Evolutionary conservation across 1,140 invertebrate species (phyloP).

Genomic region (Micrasema longulum): DNA sequence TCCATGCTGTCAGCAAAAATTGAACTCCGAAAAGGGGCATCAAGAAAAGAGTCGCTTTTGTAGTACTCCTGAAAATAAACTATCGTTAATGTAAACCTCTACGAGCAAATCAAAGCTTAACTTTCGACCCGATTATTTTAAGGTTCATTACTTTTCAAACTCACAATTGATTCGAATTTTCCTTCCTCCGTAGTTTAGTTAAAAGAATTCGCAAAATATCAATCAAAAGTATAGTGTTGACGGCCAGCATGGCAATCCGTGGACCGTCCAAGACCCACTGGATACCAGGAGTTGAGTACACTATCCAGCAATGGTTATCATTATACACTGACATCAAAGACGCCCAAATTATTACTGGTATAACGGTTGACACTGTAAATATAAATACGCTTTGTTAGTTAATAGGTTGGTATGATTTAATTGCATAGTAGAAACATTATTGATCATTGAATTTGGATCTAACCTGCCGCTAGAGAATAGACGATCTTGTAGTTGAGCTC

Average conservation of each 20-base stretch:
- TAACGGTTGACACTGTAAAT: conserved; percentile 61
- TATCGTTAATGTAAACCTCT: no score
- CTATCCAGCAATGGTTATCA: conserved; percentile 69
- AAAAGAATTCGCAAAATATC: conserved; percentile 69
- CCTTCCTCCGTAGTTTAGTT: conserved; percentile 65
- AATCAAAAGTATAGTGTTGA: conserved; percentile 67
- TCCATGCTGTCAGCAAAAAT: conserved; percentile 65
- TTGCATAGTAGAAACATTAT: no score
- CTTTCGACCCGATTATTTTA: no score
- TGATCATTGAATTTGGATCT: no score
- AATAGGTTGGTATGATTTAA: no score
- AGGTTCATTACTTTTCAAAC: conserved; percentile 39
- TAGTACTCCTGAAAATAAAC: conserved; percentile 63
- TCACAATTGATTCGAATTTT: conserved; percentile 66
- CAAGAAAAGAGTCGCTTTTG: conserved; percentile 68
- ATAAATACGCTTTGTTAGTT: conserved; percentile 17
- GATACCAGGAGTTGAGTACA: conserved; percentile 62
- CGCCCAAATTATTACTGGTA: conserved; percentile 67
- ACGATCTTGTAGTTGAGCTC: conserved; percentile 63
- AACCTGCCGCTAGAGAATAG: conserved; percentile 61
- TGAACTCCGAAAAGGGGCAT: conserved; percentile 70
- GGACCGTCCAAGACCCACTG: conserved; percentile 71
- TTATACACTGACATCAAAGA: conserved; percentile 61
- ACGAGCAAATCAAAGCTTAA: no score
- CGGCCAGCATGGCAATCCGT: conserved; percentile 65